Base-by-base conservation (phyloP, 2,888 invertebrate genomes). In the Stenichneumon culpator region DNA sequence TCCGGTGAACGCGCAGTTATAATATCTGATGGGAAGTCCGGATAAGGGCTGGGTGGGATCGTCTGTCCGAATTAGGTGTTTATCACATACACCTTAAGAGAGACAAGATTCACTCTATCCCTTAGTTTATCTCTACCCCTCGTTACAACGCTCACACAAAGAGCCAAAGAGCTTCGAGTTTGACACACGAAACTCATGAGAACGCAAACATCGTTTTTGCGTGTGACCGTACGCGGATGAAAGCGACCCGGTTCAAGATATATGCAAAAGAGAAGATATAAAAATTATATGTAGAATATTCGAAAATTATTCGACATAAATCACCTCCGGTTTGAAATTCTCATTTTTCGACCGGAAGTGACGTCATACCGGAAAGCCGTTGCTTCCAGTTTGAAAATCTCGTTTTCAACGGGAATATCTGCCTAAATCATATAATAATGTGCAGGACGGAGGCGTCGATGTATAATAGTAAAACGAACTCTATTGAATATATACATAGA, bases 161-260 rank as follows among this genome's bases (percentile, higher is more conserved):
- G 73, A 78, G 60, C 22, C 57, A 25, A 25, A 22, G 36, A 68
- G 78, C 78, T 57, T 78, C 67, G 72, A 72, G 77, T 60, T 68
- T 67, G 78, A 73, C 60, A 82, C 73, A 73, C 73, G 82, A 83
- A 83, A 83, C 78, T 67, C 82, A 79, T 79, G 82, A 63, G 82
- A 78, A 83, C 63, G 72, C 39, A 19, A 54, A 67, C 44, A 54
- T 44, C 28, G 28, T 70, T 44, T 74, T 70, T 69, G 65, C 67
- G 47, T 22, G 28, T 22, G 47, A 68, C 16, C 39, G 70, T 44
- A 22, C 36, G 16, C 16, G 6, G 9, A n/a, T 25, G 16, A 25
- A 16, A 28, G 39, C 60, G 14, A 16, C 63, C 6, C n/a, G 16
- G n/a, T 28, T 63, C n/a, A 1, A 22, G 16, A 60, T 44, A 22